Evolutionary conservation across 2,113 vertebrate genomes (phyloP), one percentile per base, ranked within the genome.

Genomic region (Cathartes aura): DNA sequence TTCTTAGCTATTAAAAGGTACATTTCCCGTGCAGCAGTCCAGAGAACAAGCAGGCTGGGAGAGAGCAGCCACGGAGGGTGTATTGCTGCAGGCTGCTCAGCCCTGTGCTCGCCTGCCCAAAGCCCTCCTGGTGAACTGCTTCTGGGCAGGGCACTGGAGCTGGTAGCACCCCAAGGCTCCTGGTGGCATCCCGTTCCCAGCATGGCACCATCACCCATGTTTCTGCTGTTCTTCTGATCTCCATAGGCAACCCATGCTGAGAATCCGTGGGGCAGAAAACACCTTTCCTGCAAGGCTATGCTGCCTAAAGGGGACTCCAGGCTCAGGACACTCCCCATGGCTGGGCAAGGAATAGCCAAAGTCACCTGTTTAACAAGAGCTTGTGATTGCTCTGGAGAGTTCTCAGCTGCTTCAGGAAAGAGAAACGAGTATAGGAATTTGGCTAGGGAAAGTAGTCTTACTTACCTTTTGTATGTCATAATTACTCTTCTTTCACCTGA

Each of bases 161-260:
- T 80, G 63, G 66, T 23, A 22, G 70, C 45, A 79, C 21, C 56
- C 19, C 38, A 47, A 8, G 34, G 64, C 47, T 84, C n/a, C 29
- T 1, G 2, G 21, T 11, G 20, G 15, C 34, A 82, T 34, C 45
- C 12, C 2, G 2, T 74, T 84, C 81, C n/a, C n/a, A 64, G 26
- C 18, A 32, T 3, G 20, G 47, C 56, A 74, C 50, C 1, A 1
- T 21, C 62, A n/a, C 22, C 9, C 3, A 0, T 16, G 16, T 18
- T 59, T 30, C 56, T 42, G 15, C 19, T 70, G 42, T 29, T 55
- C 14, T 48, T 59, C 64, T 27, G 12, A 9, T 53, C 34, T 40
- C 19, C 38, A 21, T 4, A 12, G 21, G 7, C 52, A 67, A 66
- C 20, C 7, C 16, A 2, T 12, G 23, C 53, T 53, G 36, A 7